Base-by-base conservation (phyloP, 2,113 vertebrate species). In the Cyphomyrus plagiostoma region DNA sequence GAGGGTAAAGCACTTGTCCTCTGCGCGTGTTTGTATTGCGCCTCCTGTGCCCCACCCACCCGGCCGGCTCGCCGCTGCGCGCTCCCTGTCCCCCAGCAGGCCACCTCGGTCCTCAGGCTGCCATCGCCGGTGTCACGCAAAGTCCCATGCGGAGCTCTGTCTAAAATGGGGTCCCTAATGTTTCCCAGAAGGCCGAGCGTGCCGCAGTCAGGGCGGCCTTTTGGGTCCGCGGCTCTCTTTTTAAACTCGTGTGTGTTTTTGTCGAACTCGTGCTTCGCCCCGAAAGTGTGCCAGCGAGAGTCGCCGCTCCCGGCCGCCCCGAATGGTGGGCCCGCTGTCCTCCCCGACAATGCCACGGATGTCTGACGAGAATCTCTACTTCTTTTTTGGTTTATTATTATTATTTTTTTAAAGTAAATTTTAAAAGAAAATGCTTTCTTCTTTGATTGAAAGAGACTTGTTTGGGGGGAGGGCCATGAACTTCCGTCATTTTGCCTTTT, bases 231-330 rank as follows among this genome's bases (percentile, higher is more conserved):
- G 30, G 70, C 70, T 39, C 35, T 77, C 13, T 77, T 77, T 77
- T 77, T 77, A 77, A 77, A 39, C 70, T 77, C 46, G 42, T 82
- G 89, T 88, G 80, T 83, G 39, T 83, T 58, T 74, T 82, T 89
- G 89, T 89, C 82, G 49, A 86, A 49, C 89, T 39, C 8, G 56
- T 70, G 83, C 45, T 30, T 15, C 26, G 30, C 77, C 35, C 56
- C 26, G 23, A 45, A 66, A 39, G 53, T 46, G n/a, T 50, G 58
- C 45, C 46, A 74, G 49, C 39, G 9, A 86, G 56, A 86, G 35
- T 35, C 35, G 35, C 35, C 35, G 35, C 35, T 35, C 1, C 35
- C 35, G 1, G 35, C 35, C 35, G 35, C 35, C 35, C 35, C 35
- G 35, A 35, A 35, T 35, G 35, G 1, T 35, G 35, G 35, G 35